A percentile compares a stretch with the other conserved stretches of the same genome.
phyloP scores from a whole-genome alignment of 2,888 invertebrate genomes.

The Athalia circularis region DNA sequence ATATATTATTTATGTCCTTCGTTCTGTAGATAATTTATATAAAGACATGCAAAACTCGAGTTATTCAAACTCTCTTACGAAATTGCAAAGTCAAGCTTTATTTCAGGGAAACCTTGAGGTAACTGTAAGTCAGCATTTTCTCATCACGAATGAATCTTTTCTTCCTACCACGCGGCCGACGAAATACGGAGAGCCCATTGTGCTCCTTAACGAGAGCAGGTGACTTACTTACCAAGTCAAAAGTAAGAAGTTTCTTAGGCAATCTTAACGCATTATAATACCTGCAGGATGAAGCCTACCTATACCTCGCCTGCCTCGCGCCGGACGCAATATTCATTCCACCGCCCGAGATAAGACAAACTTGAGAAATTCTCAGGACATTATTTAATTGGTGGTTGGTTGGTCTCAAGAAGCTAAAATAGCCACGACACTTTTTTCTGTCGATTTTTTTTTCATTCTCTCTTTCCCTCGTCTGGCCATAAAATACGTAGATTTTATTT shows the following conservation, averaged over 20 bases:
- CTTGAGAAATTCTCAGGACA: slow-evolving; percentile 34
- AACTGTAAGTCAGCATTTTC: slow-evolving; percentile 36
- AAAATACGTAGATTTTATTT: background rate
- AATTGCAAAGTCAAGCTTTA: slow-evolving; percentile 23
- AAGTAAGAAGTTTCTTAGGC: slow-evolving; percentile 41
- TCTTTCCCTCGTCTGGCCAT: background rate
- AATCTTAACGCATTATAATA: slow-evolving; percentile 26
- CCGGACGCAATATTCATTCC: slow-evolving; percentile 29
- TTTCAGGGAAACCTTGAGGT: slow-evolving; percentile 38
- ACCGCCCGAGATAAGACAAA: slow-evolving; percentile 27
- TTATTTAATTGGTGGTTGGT: slow-evolving; percentile 3
- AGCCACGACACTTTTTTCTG: background rate
- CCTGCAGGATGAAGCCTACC: background rate
- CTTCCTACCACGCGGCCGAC: slow-evolving; percentile 18
- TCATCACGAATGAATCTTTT: slow-evolving; percentile 37
- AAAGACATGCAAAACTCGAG: slow-evolving; percentile 15
- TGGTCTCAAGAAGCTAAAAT: background rate
- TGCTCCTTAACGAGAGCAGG: slow-evolving; percentile 43
- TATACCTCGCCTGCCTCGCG: background rate
- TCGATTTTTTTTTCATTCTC: background rate
- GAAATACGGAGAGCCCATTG: slow-evolving; percentile 18
- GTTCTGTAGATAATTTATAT: background rate
- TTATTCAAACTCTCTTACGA: slow-evolving; percentile 28
- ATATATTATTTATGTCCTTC: background rate
- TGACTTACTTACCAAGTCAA: slow-evolving; percentile 39